These are phyloP conservation scores for Pocillopora meandrina DNA, from an alignment of 92 coral and sea anemone genomes.

Conservation along the genomic window DNA sequence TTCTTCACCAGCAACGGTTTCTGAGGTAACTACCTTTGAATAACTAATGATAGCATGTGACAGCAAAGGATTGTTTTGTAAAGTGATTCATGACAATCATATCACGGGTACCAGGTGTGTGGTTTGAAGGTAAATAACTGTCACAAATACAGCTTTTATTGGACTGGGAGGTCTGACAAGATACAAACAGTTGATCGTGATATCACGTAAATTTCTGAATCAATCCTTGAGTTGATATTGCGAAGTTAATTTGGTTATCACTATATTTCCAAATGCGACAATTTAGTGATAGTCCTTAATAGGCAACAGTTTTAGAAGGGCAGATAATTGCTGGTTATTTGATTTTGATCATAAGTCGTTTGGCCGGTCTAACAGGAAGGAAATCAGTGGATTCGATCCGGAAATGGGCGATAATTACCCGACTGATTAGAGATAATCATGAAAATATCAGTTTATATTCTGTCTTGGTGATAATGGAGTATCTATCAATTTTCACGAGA, in stretches of 20 bases:
- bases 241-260: not conserved
- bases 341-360: not conserved
- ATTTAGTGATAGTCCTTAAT: not conserved
- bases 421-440: too few relatives aligned
- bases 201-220: slow-evolving; percentile 12
- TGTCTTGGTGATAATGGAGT: too few relatives aligned
- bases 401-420: too few relatives aligned
- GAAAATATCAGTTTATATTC: too few relatives aligned
- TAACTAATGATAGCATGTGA: slow-evolving; percentile 38
- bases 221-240: not conserved
- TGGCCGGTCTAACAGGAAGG: not conserved
- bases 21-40: slow-evolving; percentile 39
- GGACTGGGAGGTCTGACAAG: slow-evolving; percentile 6
- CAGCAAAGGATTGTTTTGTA: slow-evolving; percentile 23
- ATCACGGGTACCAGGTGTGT: slow-evolving; percentile 43
- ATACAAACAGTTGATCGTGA: not conserved
- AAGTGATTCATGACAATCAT: slow-evolving; percentile 34
- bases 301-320: not conserved
- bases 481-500: too few relatives aligned
- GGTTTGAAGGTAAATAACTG: slow-evolving; percentile 1
- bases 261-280: slow-evolving; percentile 1
- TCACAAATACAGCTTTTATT: not conserved
- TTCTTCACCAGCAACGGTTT: not conserved
- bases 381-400: not conserved
- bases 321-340: not conserved